A percentile compares a stretch with the other conserved stretches of the same genome.
Conservation (phyloP, 2,888 invertebrate genomes). For the Thysanoteuthis rhombus region DNA sequence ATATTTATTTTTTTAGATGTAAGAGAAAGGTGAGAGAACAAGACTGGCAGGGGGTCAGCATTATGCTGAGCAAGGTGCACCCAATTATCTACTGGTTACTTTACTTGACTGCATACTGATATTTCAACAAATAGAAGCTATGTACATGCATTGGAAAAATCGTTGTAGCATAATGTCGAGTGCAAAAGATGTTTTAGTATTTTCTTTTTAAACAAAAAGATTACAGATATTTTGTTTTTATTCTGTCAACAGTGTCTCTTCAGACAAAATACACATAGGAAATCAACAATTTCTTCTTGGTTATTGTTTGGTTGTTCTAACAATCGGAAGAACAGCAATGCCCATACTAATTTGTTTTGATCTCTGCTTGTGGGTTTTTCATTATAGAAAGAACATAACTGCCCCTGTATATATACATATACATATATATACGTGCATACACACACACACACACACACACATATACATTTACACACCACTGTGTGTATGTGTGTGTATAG, state of each 20-base stretch:
- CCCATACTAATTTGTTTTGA: neutral
- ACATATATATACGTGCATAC: neutral
- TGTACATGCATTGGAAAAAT: neutral
- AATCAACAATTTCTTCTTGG: neutral
- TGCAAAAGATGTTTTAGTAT: neutral
- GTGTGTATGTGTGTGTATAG: neutral
- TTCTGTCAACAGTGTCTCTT: neutral
- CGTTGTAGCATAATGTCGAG: slow-evolving; percentile 12
- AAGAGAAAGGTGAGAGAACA: neutral
- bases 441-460: neutral
- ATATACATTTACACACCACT: neutral
- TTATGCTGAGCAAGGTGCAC: neutral
- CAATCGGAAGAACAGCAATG: neutral
- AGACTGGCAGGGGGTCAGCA: neutral
- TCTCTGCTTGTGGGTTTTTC: neutral
- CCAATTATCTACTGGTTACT: slow-evolving; percentile 12
- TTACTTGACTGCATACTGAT: slow-evolving; percentile 1
- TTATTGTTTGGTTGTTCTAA: neutral
- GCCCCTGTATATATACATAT: neutral
- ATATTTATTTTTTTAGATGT: slow-evolving; percentile 12
- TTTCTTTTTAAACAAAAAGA: neutral
- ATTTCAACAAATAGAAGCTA: slow-evolving; percentile 12
- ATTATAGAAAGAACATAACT: neutral
- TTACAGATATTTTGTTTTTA: neutral
- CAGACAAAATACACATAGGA: neutral